phyloP scores from a whole-genome alignment of 2,888 invertebrate species.

The Spisula solida region DNA sequence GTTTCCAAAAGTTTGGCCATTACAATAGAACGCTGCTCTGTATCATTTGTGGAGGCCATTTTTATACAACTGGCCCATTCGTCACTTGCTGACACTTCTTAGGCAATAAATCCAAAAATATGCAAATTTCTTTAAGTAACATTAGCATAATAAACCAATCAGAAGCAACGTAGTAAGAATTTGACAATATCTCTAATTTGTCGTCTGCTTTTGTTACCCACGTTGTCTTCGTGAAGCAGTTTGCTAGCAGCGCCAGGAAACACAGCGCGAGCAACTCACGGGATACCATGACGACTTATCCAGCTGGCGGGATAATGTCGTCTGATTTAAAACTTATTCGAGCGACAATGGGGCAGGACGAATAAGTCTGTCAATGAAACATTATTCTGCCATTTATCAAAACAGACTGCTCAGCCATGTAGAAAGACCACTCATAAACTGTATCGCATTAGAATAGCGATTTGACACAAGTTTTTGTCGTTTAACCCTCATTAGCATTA shows the following conservation, averaged over 20 bases:
- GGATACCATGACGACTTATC: conserved; percentile 64
- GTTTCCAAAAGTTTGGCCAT: conserved; percentile 54
- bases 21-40: conserved; percentile 43
- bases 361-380: conserved; percentile 71
- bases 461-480: conserved; percentile 65
- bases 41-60: conserved; percentile 60
- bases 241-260: conserved; percentile 44
- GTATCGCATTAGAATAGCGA: conserved; percentile 63
- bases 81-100: conserved; percentile 70
- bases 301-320: conserved; percentile 72
- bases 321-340: conserved; percentile 67
- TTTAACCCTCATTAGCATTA: conserved; percentile 70
- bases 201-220: conserved; percentile 58
- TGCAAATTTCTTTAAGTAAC: conserved; percentile 72
- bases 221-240: conserved; percentile 43
- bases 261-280: conserved; percentile 55
- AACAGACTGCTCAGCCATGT: conserved; percentile 63
- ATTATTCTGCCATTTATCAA: conserved; percentile 73
- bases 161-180: conserved; percentile 58
- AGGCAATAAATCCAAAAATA: conserved; percentile 70
- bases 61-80: conserved; percentile 65
- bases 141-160: conserved; percentile 74
- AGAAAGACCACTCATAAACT: conserved; percentile 71
- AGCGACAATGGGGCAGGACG: conserved; percentile 68
- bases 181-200: conserved; percentile 62